These are phyloP conservation scores for Euclidia mi DNA, from an alignment of 2,888 invertebrate genomes.

Conservation along the genomic window DNA sequence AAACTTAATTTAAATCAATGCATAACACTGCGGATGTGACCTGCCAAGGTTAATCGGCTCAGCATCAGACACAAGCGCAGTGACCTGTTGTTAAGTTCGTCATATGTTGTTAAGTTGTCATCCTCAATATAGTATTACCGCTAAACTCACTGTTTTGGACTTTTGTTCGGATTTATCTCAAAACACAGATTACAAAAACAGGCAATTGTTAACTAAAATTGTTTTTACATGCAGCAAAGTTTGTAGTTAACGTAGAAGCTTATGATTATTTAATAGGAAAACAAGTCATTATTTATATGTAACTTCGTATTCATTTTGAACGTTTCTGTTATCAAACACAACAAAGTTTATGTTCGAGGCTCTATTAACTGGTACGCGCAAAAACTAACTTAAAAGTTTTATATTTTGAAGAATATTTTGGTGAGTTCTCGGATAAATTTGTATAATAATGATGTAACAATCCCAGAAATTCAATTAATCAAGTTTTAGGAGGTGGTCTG, in stretches of 20 bases:
- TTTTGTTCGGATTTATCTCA: too few relatives aligned
- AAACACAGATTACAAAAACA: too few relatives aligned
- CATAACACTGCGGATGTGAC: conserved; percentile 19
- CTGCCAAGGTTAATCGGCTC: conserved; percentile 30
- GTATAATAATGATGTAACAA: conserved; percentile 19
- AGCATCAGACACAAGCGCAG: conserved; percentile 2
- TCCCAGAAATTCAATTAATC: conserved; percentile 33
- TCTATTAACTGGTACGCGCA: neutral
- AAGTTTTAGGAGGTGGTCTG: conserved; percentile 53
- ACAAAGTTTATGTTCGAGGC: neutral
- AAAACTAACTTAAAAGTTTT: neutral
- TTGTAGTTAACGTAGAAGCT: too few relatives aligned
- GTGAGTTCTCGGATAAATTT: neutral
- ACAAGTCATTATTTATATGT: too few relatives aligned
- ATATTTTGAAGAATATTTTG: neutral
- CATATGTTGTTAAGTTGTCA: too few relatives aligned
- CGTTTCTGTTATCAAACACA: neutral
- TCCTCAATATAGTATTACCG: too few relatives aligned
- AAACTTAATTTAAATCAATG: conserved; percentile 40
- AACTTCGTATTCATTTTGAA: too few relatives aligned
- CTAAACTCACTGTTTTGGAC: too few relatives aligned
- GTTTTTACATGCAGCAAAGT: too few relatives aligned
- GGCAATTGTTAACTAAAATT: too few relatives aligned
- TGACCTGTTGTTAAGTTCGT: neutral
- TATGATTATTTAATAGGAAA: too few relatives aligned